phyloP scores from a whole-genome alignment of 2,888 invertebrate species.

The Tortrix viridana region DNA sequence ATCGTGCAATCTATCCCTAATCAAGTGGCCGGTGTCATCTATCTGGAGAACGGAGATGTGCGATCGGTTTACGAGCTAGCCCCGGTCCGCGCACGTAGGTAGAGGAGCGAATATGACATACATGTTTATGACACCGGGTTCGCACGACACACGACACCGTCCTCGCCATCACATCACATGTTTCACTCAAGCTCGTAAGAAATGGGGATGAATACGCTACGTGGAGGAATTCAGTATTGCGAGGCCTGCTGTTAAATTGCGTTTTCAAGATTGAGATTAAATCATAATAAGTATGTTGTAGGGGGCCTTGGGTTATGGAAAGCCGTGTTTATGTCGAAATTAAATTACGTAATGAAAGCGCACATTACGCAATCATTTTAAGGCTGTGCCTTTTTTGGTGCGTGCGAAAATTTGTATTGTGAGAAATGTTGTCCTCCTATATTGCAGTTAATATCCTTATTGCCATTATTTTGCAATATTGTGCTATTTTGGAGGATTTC shows the following conservation, averaged over 20 bases:
- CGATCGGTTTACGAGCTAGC: conserved; percentile 69
- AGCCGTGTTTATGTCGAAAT: conserved; percentile 39
- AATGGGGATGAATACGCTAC: conserved; percentile 71
- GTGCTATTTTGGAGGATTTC: too few species aligned
- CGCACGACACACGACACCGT: conserved; percentile 77
- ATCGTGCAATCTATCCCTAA: conserved; percentile 2
- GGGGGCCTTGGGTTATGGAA: conserved; percentile 33
- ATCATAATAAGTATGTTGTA: conserved; percentile 39
- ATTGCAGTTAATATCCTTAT: conserved; percentile 27
- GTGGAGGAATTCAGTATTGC: conserved; percentile 66
- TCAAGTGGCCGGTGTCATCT: conserved; percentile 8
- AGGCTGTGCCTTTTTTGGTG: conserved; percentile 34
- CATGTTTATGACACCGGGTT: conserved; percentile 73
- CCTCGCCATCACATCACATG: conserved; percentile 65
- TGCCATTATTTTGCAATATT: background rate
- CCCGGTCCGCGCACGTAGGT: conserved; percentile 65
- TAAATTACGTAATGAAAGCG: conserved; percentile 38
- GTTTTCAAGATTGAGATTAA: conserved; percentile 39
- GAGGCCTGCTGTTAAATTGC: conserved; percentile 39
- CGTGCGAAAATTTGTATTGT: conserved; percentile 33
- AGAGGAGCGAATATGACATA: conserved; percentile 62
- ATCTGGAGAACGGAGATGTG: conserved; percentile 53
- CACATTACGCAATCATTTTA: conserved; percentile 37
- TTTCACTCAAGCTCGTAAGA: conserved; percentile 65
- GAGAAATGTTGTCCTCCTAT: conserved; percentile 31